Evolutionary conservation across 1,140 invertebrate genomes (phyloP).

Genomic region (Drosophila punjabiensis): DNA sequence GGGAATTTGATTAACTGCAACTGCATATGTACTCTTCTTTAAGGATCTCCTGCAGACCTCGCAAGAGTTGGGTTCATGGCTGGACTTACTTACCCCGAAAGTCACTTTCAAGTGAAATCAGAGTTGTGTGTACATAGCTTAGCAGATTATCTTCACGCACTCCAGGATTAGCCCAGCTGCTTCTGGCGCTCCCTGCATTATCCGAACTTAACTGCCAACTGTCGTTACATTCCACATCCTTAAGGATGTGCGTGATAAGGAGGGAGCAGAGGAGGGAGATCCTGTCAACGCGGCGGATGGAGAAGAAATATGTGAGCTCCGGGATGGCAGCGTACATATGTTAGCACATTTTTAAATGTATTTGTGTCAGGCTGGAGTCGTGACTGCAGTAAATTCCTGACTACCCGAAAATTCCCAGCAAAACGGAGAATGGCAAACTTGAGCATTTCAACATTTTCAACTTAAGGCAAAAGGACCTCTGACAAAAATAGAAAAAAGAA

Average conservation of each 20-base stretch:
- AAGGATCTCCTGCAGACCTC: neutral
- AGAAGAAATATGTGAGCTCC: slow-evolving; percentile 51
- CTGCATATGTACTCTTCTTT: slow-evolving; percentile 33
- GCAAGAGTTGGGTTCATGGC: neutral
- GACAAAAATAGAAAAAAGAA: slow-evolving; percentile 8
- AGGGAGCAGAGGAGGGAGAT: slow-evolving; percentile 2
- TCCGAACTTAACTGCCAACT: slow-evolving; percentile 54
- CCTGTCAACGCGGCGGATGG: slow-evolving; percentile 38
- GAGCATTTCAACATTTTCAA: slow-evolving; percentile 69
- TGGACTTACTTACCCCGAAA: slow-evolving; percentile 17
- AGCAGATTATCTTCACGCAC: slow-evolving; percentile 42
- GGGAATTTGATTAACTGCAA: slow-evolving; percentile 56
- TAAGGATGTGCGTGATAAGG: slow-evolving; percentile 21
- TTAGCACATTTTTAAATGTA: slow-evolving; percentile 74
- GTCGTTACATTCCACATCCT: slow-evolving; percentile 37
- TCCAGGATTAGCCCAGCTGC: slow-evolving; percentile 13
- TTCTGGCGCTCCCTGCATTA: slow-evolving; percentile 21
- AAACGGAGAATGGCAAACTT: slow-evolving; percentile 40
- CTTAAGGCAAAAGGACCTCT: slow-evolving; percentile 24
- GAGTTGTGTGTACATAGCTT: slow-evolving; percentile 30
- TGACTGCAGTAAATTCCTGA: slow-evolving; percentile 79
- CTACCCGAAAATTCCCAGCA: slow-evolving; percentile 55
- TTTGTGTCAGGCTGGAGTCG: slow-evolving; percentile 66
- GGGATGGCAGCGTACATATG: slow-evolving; percentile 50
- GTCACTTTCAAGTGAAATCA: slow-evolving; percentile 21